phyloP scores from a whole-genome alignment of 2,797 vertebrate genomes.

The Pseudomugil tenellus region DNA sequence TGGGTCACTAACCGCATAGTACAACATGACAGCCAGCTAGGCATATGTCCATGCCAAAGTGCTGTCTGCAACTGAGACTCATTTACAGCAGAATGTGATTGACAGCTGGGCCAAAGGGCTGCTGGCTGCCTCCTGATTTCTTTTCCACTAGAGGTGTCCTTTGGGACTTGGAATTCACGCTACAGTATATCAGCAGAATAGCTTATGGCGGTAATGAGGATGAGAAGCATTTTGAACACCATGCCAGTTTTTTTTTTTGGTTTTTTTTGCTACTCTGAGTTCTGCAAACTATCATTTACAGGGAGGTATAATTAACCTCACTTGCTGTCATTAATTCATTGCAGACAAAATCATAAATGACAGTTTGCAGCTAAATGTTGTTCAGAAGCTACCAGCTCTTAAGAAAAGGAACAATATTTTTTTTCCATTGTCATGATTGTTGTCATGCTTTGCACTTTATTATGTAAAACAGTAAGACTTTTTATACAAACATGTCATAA shows the following conservation, averaged over 20 bases:
- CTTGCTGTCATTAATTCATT: slow-evolving; percentile 14
- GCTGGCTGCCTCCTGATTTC: slow-evolving; percentile 70
- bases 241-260: slow-evolving; percentile 12
- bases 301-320: slow-evolving; percentile 30
- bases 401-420: slow-evolving; percentile 7
- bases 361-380: slow-evolving; percentile 8
- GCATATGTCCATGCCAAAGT: slow-evolving; percentile 65
- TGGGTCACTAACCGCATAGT: slow-evolving; percentile 59
- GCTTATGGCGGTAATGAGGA: slow-evolving; percentile 70
- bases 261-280: slow-evolving; percentile 17
- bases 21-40: slow-evolving; percentile 61
- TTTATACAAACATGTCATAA: slow-evolving; percentile 57
- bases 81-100: slow-evolving; percentile 69
- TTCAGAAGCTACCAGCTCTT: slow-evolving; percentile 16
- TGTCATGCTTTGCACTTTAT: slow-evolving; percentile 41
- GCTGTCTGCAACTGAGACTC: slow-evolving; percentile 58
- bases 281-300: slow-evolving; percentile 30
- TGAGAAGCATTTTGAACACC: slow-evolving; percentile 54
- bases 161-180: slow-evolving; percentile 68
- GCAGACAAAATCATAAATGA: slow-evolving; percentile 11
- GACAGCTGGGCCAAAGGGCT: slow-evolving; percentile 75
- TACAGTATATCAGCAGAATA: slow-evolving; percentile 70
- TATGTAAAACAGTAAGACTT: slow-evolving; percentile 50
- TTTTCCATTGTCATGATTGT: slow-evolving; percentile 9
- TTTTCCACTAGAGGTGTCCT: slow-evolving; percentile 72